Evolutionary conservation across 2,113 vertebrate genomes (phyloP).

Genomic region (Siniperca knerii): DNA sequence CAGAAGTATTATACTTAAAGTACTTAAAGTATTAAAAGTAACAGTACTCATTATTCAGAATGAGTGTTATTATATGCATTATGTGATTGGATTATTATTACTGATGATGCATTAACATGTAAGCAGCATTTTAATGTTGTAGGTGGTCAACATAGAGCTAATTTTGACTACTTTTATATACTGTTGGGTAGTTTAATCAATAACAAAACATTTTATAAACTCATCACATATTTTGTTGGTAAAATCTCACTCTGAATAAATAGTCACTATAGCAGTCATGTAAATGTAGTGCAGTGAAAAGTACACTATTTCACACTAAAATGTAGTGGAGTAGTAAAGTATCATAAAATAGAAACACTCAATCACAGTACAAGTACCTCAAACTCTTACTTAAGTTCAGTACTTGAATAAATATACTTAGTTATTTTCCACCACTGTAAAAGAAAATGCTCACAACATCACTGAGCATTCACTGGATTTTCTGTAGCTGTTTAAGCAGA

Average conservation of each 20-base stretch:
- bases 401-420: background rate
- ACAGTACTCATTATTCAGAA: conserved; percentile 2
- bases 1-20: background rate
- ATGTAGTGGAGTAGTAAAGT: background rate
- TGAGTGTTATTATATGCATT: background rate
- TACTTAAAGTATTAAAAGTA: background rate
- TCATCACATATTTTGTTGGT: background rate
- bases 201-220: background rate
- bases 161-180: background rate
- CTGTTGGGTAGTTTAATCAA: background rate
- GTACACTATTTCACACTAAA: background rate
- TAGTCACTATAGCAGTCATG: background rate
- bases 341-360: background rate
- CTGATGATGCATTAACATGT: background rate
- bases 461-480: background rate
- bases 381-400: background rate
- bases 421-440: background rate
- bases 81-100: background rate
- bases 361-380: background rate
- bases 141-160: background rate
- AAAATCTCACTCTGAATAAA: background rate
- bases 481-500: background rate
- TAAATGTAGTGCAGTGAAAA: background rate
- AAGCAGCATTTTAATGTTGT: background rate
- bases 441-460: background rate